These are phyloP conservation scores for Teleogryllus oceanicus DNA, from an alignment of 2,888 invertebrate species.

Conservation along the genomic window DNA sequence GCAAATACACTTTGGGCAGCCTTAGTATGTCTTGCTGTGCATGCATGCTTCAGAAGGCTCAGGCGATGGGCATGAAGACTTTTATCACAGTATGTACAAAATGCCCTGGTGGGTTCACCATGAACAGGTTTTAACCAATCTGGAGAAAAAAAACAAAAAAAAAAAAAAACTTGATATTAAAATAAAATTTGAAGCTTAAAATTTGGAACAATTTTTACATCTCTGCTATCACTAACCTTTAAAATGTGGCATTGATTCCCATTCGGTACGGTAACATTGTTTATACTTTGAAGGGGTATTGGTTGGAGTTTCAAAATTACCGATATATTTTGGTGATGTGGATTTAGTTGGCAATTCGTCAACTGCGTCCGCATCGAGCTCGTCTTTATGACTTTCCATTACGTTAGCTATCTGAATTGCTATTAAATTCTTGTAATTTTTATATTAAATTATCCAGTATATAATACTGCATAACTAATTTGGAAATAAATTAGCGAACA, in stretches of 20 bases:
- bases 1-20: conserved; percentile 32
- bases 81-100: conserved; percentile 56
- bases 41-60: conserved; percentile 58
- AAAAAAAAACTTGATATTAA: not conserved
- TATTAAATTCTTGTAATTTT: too few species aligned
- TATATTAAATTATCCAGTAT: too few species aligned
- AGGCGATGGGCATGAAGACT: conserved; percentile 58
- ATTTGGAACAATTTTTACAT: not conserved
- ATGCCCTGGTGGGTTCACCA: conserved; percentile 55
- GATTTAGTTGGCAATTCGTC: not conserved
- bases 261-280: conserved; percentile 57
- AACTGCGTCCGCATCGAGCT: too few species aligned
- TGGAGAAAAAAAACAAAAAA: conserved; percentile 37
- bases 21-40: conserved; percentile 53
- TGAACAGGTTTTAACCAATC: conserved; percentile 57
- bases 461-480: too few species aligned
- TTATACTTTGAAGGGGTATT: conserved; percentile 44
- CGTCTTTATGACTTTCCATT: too few species aligned
- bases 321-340: not conserved
- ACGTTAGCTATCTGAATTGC: too few species aligned
- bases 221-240: conserved; percentile 48
- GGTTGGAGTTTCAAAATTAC: not conserved
- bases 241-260: conserved; percentile 59
- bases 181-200: conserved; percentile 24
- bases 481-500: too few species aligned